These are phyloP conservation scores for Pseudomyrmex pallidus DNA, from an alignment of 1,140 invertebrate species.

Conservation along the genomic window DNA sequence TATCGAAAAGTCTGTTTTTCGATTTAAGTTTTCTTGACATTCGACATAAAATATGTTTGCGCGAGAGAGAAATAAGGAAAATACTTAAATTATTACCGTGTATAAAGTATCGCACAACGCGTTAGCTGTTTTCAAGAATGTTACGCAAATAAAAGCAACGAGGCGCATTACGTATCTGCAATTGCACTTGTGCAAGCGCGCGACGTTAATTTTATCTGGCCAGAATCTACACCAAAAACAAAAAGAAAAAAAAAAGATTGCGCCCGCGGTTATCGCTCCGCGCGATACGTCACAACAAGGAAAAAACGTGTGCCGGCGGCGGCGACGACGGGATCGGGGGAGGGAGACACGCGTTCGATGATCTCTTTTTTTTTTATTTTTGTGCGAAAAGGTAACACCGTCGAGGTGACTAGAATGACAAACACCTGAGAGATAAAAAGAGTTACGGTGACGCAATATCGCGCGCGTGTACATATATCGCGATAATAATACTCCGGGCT, in stretches of 20 bases:
- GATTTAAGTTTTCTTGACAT: too few relatives aligned
- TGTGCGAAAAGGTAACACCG: constrained; percentile 4
- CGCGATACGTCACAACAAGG: constrained; percentile 49
- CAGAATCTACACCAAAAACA: constrained; percentile 23
- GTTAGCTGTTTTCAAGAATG: not conserved
- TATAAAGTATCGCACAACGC: not conserved
- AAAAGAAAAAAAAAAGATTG: not conserved
- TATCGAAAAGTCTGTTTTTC: too few relatives aligned
- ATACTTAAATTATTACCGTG: not conserved
- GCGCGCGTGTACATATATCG: not conserved
- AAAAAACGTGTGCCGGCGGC: constrained; percentile 16
- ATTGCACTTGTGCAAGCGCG: constrained; percentile 37
- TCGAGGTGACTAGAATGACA: constrained; percentile 34
- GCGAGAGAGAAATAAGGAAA: too few relatives aligned
- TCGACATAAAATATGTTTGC: too few relatives aligned
- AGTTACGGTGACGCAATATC: constrained; percentile 29
- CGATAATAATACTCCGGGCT: not conserved
- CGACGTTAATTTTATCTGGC: not conserved
- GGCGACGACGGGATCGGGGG: too few relatives aligned
- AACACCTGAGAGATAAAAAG: constrained; percentile 53
- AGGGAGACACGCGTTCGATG: constrained; percentile 22
- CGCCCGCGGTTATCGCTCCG: constrained; percentile 29
- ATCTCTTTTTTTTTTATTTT: constrained; percentile 28
- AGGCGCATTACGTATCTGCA: constrained; percentile 14
- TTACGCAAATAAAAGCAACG: not conserved